A percentile compares a stretch with the other conserved stretches of the same genome.
These are phyloP conservation scores for Lycia hirtaria DNA, from an alignment of 2,888 invertebrate genomes.

Conservation along the genomic window DNA sequence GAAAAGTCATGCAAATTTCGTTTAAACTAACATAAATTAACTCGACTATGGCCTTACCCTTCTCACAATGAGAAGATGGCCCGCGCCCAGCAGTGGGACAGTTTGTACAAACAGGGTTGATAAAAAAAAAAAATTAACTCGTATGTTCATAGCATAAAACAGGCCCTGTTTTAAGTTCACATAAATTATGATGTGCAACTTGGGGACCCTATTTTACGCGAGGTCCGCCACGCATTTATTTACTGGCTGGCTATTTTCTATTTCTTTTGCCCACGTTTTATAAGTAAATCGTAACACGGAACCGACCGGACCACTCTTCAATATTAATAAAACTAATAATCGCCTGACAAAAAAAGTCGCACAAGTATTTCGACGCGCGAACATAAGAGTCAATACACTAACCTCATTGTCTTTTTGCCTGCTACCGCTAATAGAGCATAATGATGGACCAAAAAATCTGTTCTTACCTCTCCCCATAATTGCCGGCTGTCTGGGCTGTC, in stretches of 20 bases:
- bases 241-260: neutral
- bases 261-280: neutral
- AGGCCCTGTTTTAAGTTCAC: too few relatives aligned
- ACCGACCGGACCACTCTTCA: slow-evolving; percentile 3
- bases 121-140: too few relatives aligned
- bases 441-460: slow-evolving; percentile 64
- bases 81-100: too few relatives aligned
- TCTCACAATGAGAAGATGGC: too few relatives aligned
- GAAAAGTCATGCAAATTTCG: too few relatives aligned
- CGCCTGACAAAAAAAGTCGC: slow-evolving; percentile 26
- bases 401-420: slow-evolving; percentile 61
- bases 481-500: slow-evolving; percentile 48
- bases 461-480: slow-evolving; percentile 56
- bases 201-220: too few relatives aligned
- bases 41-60: too few relatives aligned
- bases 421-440: slow-evolving; percentile 61
- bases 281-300: slow-evolving; percentile 6
- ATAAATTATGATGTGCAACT: too few relatives aligned
- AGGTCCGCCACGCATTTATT: too few relatives aligned
- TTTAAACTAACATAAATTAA: too few relatives aligned
- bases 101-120: too few relatives aligned
- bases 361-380: slow-evolving; percentile 46
- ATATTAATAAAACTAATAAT: slow-evolving; percentile 26
- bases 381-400: slow-evolving; percentile 57
- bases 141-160: too few relatives aligned